These are phyloP conservation scores for Pteronura brasiliensis DNA, from an alignment of 2,113 vertebrate genomes.

Conservation along the genomic window DNA sequence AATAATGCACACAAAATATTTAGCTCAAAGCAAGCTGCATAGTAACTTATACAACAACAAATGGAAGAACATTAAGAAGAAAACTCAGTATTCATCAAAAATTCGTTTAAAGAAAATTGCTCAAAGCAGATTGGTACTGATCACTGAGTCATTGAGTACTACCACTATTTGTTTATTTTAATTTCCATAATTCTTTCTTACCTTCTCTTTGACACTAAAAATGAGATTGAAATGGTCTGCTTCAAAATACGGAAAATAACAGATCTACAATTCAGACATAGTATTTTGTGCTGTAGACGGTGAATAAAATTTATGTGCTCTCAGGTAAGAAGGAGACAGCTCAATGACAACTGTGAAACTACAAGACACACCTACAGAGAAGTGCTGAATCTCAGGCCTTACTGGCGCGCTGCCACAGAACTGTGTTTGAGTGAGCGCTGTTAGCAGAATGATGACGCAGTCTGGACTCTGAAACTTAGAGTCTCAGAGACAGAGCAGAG, in stretches of 20 bases:
- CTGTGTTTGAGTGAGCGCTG: neutral
- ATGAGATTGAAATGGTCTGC: neutral
- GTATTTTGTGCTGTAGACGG: neutral
- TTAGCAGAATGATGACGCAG: neutral
- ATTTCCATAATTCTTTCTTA: neutral
- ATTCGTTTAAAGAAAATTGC: conserved; percentile 10
- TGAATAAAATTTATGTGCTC: neutral
- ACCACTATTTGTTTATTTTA: neutral
- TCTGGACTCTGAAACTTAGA: neutral
- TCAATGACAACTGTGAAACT: neutral
- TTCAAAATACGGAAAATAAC: conserved; percentile 3
- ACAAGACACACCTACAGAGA: neutral
- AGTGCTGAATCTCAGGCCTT: neutral
- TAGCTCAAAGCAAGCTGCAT: neutral
- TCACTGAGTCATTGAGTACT: neutral
- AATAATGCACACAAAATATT: conserved; percentile 28
- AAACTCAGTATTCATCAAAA: neutral
- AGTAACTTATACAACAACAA: neutral
- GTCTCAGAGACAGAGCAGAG: neutral
- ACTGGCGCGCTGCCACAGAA: too few species aligned
- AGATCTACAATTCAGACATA: neutral
- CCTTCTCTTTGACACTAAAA: neutral
- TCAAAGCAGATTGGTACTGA: conserved; percentile 1
- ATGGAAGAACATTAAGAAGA: neutral
- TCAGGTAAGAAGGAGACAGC: neutral